Percentiles rank a stretch among this genome's conserved stretches.
These are phyloP conservation scores for Apodemus agrarius DNA, from an alignment of 2,797 vertebrate species.

Conservation along the genomic window DNA sequence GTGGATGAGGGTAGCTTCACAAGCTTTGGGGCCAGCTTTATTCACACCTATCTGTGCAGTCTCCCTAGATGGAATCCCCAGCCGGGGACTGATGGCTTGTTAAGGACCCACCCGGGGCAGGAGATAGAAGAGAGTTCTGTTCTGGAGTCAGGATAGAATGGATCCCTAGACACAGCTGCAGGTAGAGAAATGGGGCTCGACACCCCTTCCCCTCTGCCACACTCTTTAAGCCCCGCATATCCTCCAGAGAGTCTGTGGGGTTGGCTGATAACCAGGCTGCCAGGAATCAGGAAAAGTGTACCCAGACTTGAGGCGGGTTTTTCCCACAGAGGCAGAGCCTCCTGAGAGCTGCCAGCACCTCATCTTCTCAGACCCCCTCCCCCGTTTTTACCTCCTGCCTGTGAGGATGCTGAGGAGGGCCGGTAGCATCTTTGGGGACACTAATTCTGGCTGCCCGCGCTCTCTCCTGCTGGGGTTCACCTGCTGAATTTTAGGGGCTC, in stretches of 20 bases:
- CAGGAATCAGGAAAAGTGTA: neutral
- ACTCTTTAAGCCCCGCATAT: neutral
- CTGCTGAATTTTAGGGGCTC: accelerated
- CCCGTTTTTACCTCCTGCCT: neutral
- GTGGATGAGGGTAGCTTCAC: neutral
- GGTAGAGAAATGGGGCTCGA: too few relatives aligned
- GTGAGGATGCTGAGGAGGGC: accelerated
- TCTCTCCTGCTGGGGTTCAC: neutral
- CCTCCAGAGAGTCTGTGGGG: neutral
- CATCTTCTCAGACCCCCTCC: too few relatives aligned
- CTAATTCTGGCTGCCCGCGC: accelerated
- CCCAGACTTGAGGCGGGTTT: neutral
- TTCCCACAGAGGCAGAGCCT: neutral
- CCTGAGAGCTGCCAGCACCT: neutral
- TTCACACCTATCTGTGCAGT: neutral
- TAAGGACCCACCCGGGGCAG: too few relatives aligned
- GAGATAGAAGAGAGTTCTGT: neutral
- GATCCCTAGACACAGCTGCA: neutral
- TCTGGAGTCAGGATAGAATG: neutral
- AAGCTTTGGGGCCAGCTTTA: neutral
- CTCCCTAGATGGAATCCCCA: neutral
- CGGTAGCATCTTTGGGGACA: neutral
- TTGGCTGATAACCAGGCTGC: neutral
- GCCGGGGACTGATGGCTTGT: neutral
- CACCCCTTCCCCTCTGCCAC: neutral